These are phyloP conservation scores for Perithous albicinctus DNA, from an alignment of 2,888 invertebrate species.

Conservation along the genomic window DNA sequence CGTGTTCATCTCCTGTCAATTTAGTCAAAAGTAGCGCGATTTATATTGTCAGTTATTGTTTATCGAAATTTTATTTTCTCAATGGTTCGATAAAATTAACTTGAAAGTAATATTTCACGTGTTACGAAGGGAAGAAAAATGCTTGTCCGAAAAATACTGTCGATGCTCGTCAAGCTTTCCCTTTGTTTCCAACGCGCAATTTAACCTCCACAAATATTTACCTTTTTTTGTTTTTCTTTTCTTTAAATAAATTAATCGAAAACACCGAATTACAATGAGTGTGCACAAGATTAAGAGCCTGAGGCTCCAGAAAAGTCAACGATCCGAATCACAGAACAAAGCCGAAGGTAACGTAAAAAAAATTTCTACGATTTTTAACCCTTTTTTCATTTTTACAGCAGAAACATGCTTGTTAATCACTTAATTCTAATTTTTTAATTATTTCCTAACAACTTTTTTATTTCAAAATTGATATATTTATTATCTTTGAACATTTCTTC, in stretches of 20 bases:
- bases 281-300: slow-evolving; percentile 51
- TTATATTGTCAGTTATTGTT: not conserved
- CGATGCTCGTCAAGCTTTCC: slow-evolving; percentile 34
- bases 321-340: slow-evolving; percentile 30
- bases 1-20: slow-evolving; percentile 39
- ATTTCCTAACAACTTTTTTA: not conserved
- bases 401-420: too few relatives aligned
- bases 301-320: slow-evolving; percentile 27
- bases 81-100: slow-evolving; percentile 14
- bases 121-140: not conserved
- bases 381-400: too few relatives aligned
- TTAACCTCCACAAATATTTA: slow-evolving; percentile 23
- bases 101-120: not conserved
- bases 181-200: slow-evolving; percentile 21
- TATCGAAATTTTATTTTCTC: not conserved
- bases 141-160: slow-evolving; percentile 30
- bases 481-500: not conserved
- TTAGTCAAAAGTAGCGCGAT: too few relatives aligned
- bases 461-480: not conserved
- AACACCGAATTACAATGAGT: slow-evolving; percentile 44
- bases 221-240: not conserved
- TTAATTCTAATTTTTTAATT: not conserved
- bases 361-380: not conserved
- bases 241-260: not conserved
- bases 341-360: slow-evolving; percentile 57